Percentiles rank a stretch among this genome's conserved stretches.
Evolutionary conservation across 2,888 invertebrate genomes (phyloP).

Genomic region (Argyresthia goedartella): DNA sequence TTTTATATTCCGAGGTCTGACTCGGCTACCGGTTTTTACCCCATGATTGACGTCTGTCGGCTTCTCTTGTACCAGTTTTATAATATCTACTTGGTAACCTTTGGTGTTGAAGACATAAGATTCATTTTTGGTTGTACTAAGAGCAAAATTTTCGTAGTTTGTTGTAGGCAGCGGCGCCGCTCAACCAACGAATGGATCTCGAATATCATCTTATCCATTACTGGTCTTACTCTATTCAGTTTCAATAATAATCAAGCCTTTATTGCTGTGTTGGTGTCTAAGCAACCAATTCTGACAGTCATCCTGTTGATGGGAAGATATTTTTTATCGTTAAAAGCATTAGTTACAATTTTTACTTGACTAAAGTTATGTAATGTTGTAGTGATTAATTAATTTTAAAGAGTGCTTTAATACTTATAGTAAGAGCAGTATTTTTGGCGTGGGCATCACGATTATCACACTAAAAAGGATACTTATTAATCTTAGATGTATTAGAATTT

Average conservation of each 20-base stretch:
- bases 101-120: slow-evolving; percentile 19
- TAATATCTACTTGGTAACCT: slow-evolving; percentile 12
- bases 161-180: slow-evolving; percentile 55
- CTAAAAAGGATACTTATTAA: too few relatives aligned
- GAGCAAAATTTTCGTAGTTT: slow-evolving; percentile 26
- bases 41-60: slow-evolving; percentile 69
- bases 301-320: slow-evolving; percentile 1
- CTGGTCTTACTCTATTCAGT: slow-evolving; percentile 48
- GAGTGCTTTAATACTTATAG: not conserved
- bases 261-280: slow-evolving; percentile 6
- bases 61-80: slow-evolving; percentile 45
- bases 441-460: too few relatives aligned
- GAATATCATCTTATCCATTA: slow-evolving; percentile 69
- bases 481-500: too few relatives aligned
- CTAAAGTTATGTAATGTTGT: not conserved
- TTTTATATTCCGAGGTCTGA: slow-evolving; percentile 33
- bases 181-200: slow-evolving; percentile 51
- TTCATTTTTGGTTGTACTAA: slow-evolving; percentile 16
- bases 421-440: not conserved
- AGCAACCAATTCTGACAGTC: slow-evolving; percentile 5
- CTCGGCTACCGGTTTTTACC: slow-evolving; percentile 67
- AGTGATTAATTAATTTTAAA: not conserved
- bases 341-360: not conserved
- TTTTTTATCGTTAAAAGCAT: slow-evolving; percentile 8
- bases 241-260: slow-evolving; percentile 60